A percentile compares a stretch with the other conserved stretches of the same genome.
Evolutionary conservation across 2,888 invertebrate species (phyloP).

Genomic region (Frankliniella intonsa): DNA sequence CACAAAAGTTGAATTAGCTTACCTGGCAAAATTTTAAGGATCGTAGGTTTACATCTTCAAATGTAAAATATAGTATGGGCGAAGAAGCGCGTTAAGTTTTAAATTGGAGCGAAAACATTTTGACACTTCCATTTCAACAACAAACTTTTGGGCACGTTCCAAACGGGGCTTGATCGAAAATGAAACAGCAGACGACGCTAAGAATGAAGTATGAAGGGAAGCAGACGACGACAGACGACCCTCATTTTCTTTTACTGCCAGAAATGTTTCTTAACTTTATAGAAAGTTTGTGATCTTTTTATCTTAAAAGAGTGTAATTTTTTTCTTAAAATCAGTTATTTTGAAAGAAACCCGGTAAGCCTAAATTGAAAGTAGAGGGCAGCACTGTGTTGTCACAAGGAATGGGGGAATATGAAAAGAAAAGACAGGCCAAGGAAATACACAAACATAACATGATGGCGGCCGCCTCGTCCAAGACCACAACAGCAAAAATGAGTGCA

Average conservation of each 20-base stretch:
- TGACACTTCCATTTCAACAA: background rate
- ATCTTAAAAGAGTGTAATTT: background rate
- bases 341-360: background rate
- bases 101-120: background rate
- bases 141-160: background rate
- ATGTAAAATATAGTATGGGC: background rate
- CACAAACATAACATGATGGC: too few relatives aligned
- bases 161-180: background rate
- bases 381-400: too few relatives aligned
- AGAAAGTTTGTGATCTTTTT: background rate
- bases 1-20: background rate
- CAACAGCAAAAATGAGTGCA: too few relatives aligned
- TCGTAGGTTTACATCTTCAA: background rate
- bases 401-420: too few relatives aligned
- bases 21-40: background rate
- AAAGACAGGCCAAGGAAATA: too few relatives aligned
- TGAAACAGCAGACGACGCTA: background rate
- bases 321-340: background rate
- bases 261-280: too few relatives aligned
- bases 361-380: too few relatives aligned
- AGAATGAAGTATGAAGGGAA: background rate
- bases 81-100: background rate
- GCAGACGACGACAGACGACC: background rate
- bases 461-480: too few relatives aligned
- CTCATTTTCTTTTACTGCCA: too few relatives aligned